phyloP scores from a whole-genome alignment of 37 sponge, comb jelly and placozoan genomes.

The Tethya wilhelma region DNA sequence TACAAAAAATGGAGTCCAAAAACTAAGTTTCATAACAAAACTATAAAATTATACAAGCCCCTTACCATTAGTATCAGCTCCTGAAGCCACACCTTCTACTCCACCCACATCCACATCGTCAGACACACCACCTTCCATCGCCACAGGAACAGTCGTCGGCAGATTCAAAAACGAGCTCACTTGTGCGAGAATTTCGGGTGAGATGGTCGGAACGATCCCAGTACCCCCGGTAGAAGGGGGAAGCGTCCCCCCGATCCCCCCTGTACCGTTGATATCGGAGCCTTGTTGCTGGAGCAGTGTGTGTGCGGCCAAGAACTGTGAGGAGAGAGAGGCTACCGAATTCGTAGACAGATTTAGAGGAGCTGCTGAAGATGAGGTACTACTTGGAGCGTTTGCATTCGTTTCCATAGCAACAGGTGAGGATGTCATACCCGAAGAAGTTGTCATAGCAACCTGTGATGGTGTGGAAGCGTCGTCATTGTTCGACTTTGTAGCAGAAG shows the following conservation, averaged over 20 bases:
- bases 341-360: background rate
- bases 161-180: background rate
- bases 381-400: background rate
- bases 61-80: too few relatives aligned
- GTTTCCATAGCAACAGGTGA: background rate
- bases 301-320: background rate
- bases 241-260: background rate
- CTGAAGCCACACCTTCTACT: too few relatives aligned
- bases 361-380: background rate
- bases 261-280: too few relatives aligned
- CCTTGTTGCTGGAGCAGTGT: background rate
- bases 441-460: background rate
- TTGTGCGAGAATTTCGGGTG: background rate
- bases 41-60: too few relatives aligned
- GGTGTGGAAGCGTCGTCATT: background rate
- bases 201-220: background rate
- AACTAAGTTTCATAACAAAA: too few relatives aligned
- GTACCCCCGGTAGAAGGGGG: background rate
- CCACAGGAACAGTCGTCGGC: background rate
- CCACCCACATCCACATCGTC: background rate
- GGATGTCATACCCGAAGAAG: background rate
- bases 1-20: too few relatives aligned
- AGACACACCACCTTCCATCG: background rate
- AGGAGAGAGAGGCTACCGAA: background rate
- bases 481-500: background rate